phyloP scores from a whole-genome alignment of 2,113 vertebrate genomes.

The Hippotragus niger region DNA sequence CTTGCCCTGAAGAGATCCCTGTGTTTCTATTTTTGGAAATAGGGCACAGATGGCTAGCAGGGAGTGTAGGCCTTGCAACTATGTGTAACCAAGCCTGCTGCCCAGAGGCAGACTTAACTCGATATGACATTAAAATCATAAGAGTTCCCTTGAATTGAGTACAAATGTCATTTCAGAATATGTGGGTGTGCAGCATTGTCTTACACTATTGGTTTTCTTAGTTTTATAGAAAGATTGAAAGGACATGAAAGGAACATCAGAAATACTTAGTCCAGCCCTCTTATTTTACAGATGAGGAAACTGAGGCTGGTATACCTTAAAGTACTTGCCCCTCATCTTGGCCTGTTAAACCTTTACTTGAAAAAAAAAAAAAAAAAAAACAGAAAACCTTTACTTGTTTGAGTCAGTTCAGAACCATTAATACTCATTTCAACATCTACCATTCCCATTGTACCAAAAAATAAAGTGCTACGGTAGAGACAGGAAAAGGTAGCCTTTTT shows the following conservation, averaged over 20 bases:
- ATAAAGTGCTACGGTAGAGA: not conserved
- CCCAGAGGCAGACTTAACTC: not conserved
- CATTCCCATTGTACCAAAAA: not conserved
- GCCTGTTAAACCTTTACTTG: not conserved
- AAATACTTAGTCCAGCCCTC: not conserved
- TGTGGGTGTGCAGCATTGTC: not conserved
- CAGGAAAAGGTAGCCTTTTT: not conserved
- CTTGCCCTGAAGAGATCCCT: not conserved
- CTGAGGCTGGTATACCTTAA: not conserved
- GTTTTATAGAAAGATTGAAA: constrained; percentile 16
- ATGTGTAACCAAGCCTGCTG: not conserved
- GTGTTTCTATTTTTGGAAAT: not conserved
- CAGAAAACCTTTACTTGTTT: not conserved
- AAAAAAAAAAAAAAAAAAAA: too few species aligned
- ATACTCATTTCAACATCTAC: not conserved
- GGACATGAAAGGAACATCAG: not conserved
- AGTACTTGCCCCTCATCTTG: not conserved
- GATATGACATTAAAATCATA: not conserved
- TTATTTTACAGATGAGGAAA: not conserved
- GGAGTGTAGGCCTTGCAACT: not conserved
- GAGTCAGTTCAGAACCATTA: not conserved
- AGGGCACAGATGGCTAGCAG: not conserved
- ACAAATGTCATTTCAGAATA: not conserved
- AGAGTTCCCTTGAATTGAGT: not conserved
- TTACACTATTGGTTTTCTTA: not conserved